These are phyloP conservation scores for Turritopsis dohrnii DNA, from an alignment of 30 jellyfish, hydroid and myxozoan genomes.

Conservation along the genomic window DNA sequence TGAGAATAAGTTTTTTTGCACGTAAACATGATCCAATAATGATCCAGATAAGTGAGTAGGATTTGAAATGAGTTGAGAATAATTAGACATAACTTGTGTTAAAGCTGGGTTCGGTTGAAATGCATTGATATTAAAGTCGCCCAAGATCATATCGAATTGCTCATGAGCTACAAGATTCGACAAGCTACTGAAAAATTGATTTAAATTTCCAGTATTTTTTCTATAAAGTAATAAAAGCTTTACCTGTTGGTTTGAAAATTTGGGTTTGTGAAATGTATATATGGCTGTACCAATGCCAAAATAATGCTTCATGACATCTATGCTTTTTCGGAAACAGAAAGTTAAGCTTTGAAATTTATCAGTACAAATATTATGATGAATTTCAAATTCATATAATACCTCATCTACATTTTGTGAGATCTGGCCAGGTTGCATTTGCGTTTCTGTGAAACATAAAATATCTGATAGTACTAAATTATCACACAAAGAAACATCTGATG, in stretches of 20 bases:
- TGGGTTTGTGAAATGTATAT: not conserved
- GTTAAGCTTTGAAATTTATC: slow-evolving; percentile 6
- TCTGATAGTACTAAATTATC: not conserved
- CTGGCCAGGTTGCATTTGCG: not conserved
- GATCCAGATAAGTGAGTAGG: slow-evolving; percentile 35
- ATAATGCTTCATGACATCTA: not conserved
- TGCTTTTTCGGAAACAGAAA: not conserved
- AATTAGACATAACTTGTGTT: not conserved
- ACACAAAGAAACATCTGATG: not conserved
- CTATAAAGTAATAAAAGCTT: not conserved
- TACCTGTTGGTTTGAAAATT: not conserved
- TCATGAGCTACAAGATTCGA: slow-evolving; percentile 7
- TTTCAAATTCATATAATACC: not conserved
- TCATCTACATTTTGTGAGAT: not conserved
- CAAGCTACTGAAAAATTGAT: slow-evolving; percentile 3
- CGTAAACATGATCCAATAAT: slow-evolving; percentile 31
- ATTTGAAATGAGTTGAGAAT: not conserved
- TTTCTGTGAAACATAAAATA: not conserved
- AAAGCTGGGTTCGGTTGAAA: too few species aligned
- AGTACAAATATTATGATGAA: slow-evolving; percentile 2
- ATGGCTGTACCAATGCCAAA: slow-evolving; percentile 5
- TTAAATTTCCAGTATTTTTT: not conserved
- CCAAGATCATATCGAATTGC: slow-evolving; percentile 11
- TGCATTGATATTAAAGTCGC: slow-evolving; percentile 26
- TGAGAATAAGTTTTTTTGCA: not conserved